Evolutionary conservation across 1,140 invertebrate genomes (phyloP), one percentile per base, ranked within the genome.

Genomic region (Lerema accius): DNA sequence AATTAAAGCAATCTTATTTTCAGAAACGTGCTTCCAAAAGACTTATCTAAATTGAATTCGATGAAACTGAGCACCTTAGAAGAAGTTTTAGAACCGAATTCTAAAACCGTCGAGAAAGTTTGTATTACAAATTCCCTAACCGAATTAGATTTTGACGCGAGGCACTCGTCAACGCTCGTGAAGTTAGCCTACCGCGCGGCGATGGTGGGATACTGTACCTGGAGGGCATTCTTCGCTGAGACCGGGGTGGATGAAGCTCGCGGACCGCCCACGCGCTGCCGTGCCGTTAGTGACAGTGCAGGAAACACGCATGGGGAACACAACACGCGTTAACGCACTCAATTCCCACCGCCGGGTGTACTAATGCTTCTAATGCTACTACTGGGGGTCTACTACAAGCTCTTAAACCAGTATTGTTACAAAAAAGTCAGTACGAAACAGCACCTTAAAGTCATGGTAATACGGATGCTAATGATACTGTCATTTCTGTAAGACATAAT

Each of bases 201-300:
- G 65, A 90, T 88, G 55, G 84, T 87, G 55, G 84, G 73, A 72
- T 87, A 90, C 78, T 76, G 84, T 91, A 92, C 91, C 91, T 92
- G 91, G 60, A 92, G 80, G 49, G 91, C 87, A 78, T 90, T 90
- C 84, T 91, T 92, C 69, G 90, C 90, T 58, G 86, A 90, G 67
- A 91, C 89, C 35, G 91, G 91, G 58, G 91, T 92, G 69, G 91
- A 91, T 17, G 89, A 82, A 58, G 88, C 90, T 67, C 91, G 79
- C 46, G 89, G 87, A 77, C 83, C 84, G 60, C 85, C 86, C 63
- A 84, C 72, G 56, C 89, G 79, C 89, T 91, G 85, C 72, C 79
- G 70, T 80, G 85, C 69, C 85, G 83, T 90, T 89, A 89, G 84
- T 86, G 80, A 83, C 75, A 86, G 82, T 87, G 84, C 84, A 71